phyloP scores from a whole-genome alignment of 1,140 invertebrate genomes.

The Papilio xuthus region DNA sequence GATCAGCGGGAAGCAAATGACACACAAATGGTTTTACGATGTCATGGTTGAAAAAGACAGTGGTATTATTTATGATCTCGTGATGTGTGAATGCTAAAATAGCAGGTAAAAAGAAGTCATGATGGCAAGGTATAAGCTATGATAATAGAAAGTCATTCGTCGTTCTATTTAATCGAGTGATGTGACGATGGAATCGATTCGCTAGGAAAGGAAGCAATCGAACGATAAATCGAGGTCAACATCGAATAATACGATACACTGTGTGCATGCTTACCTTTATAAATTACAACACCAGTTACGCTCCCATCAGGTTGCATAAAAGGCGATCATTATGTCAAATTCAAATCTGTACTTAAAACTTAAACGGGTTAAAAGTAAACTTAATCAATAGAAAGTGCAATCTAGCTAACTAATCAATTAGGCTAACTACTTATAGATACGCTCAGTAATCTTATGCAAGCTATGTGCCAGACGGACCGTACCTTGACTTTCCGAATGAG shows the following conservation, averaged over 20 bases:
- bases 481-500: slow-evolving; percentile 91
- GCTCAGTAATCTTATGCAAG: slow-evolving; percentile 51
- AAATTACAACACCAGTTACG: slow-evolving; percentile 80
- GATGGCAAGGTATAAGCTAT: neutral
- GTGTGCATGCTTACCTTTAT: slow-evolving; percentile 81
- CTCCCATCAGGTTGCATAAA: slow-evolving; percentile 81
- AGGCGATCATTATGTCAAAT: slow-evolving; percentile 79
- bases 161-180: slow-evolving; percentile 31
- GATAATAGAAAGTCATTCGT: slow-evolving; percentile 8
- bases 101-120: neutral
- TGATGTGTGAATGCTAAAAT: neutral
- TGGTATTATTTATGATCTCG: slow-evolving; percentile 33
- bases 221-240: slow-evolving; percentile 34
- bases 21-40: slow-evolving; percentile 47
- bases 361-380: slow-evolving; percentile 74
- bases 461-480: slow-evolving; percentile 47
- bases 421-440: slow-evolving; percentile 77
- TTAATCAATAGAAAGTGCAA: slow-evolving; percentile 74
- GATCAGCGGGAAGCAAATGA: slow-evolving; percentile 55
- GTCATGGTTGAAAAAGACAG: slow-evolving; percentile 42
- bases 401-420: slow-evolving; percentile 75
- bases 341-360: slow-evolving; percentile 74
- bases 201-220: slow-evolving; percentile 23
- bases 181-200: slow-evolving; percentile 27
- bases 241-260: slow-evolving; percentile 67